Evolutionary conservation across 2,888 invertebrate genomes (phyloP).

Genomic region (Eledone cirrhosa): DNA sequence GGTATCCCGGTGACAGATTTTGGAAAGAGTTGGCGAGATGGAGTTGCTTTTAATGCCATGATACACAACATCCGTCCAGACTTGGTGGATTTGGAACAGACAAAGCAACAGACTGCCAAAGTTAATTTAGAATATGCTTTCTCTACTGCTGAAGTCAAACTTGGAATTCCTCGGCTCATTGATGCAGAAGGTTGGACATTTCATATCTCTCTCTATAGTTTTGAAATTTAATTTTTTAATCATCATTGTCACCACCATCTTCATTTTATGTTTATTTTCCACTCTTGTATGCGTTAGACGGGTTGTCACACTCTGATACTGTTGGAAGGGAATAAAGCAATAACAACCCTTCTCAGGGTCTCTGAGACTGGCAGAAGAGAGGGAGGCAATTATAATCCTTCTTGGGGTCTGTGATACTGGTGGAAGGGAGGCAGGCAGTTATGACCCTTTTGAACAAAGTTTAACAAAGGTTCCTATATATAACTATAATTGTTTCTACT

Average conservation of each 20-base stretch:
- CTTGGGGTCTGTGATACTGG: too few relatives aligned
- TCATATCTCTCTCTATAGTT: not conserved
- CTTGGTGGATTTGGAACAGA: conserved; percentile 85
- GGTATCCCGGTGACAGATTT: conserved; percentile 92
- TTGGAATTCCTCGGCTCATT: conserved; percentile 89
- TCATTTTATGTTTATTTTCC: too few relatives aligned
- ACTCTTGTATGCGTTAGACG: too few relatives aligned
- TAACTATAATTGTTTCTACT: too few relatives aligned
- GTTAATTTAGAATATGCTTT: conserved; percentile 91
- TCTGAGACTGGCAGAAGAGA: not conserved
- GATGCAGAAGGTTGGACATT: conserved; percentile 79
- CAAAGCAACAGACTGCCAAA: conserved; percentile 81
- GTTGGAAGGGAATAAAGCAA: not conserved
- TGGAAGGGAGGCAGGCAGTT: too few relatives aligned
- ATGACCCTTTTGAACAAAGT: too few relatives aligned
- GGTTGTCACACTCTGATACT: too few relatives aligned
- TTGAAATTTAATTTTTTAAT: not conserved
- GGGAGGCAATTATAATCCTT: too few relatives aligned
- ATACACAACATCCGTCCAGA: conserved; percentile 94
- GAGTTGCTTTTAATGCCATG: conserved; percentile 92
- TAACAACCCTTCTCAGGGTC: not conserved
- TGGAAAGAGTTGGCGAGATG: conserved; percentile 95
- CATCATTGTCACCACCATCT: too few relatives aligned
- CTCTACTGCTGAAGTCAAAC: conserved; percentile 87
- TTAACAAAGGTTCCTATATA: too few relatives aligned